A percentile compares a stretch with the other conserved stretches of the same genome.
phyloP scores from a whole-genome alignment of 1,140 invertebrate species.

The Brachionus angularis region DNA sequence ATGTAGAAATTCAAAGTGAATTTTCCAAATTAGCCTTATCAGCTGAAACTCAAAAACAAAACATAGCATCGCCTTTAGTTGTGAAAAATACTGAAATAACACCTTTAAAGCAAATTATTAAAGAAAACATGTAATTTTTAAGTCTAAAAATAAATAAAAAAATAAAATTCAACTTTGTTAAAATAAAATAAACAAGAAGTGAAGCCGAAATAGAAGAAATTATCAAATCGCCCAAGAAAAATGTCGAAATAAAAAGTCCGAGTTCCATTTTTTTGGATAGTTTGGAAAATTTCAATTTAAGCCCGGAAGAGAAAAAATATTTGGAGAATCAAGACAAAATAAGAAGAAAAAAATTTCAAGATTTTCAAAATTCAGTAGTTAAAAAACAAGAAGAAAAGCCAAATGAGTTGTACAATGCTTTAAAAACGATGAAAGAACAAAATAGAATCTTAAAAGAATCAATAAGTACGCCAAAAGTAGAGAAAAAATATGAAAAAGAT shows the following conservation, averaged over 20 bases:
- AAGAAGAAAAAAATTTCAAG: neutral
- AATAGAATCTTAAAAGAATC: conserved; percentile 1
- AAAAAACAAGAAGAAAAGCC: neutral
- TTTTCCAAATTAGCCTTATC: no score
- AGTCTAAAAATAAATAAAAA: no score
- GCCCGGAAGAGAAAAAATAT: conserved; percentile 7
- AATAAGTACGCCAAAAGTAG: neutral
- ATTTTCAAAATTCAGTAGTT: neutral
- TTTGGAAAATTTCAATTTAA: neutral
- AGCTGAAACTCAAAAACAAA: no score
- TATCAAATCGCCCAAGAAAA: no score
- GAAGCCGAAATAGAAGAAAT: no score
- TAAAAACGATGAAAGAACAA: neutral
- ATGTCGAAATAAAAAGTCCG: neutral
- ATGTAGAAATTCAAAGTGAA: no score
- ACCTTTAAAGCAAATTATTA: no score
- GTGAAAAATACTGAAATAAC: no score
- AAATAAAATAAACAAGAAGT: no score
- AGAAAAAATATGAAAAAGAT: conserved; percentile 1
- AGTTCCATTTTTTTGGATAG: neutral
- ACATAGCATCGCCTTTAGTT: no score
- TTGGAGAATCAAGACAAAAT: neutral
- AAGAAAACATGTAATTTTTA: no score
- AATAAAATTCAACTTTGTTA: no score
- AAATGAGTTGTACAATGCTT: neutral